These are phyloP conservation scores for Idaea dimidiata DNA, from an alignment of 2,888 invertebrate species.

Conservation along the genomic window DNA sequence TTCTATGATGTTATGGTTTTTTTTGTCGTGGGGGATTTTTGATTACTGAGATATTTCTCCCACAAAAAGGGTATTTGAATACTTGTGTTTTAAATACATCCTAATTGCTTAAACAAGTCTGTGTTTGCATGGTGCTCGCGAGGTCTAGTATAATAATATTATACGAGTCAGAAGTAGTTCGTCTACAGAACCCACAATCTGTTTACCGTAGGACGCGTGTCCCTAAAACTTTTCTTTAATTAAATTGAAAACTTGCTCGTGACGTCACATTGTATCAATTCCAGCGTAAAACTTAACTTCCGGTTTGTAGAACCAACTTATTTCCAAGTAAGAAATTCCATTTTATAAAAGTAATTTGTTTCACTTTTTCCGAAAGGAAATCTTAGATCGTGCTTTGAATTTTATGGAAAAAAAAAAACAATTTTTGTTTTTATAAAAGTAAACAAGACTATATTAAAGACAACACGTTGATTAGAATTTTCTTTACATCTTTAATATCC, in stretches of 20 bases:
- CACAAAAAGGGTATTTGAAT: no score
- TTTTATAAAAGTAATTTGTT: constrained; percentile 5
- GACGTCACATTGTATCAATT: constrained; percentile 51
- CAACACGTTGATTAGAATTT: no score
- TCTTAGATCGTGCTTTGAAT: constrained; percentile 3
- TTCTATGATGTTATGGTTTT: no score
- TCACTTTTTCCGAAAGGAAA: constrained; percentile 11
- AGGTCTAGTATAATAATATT: no score
- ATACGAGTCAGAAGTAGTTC: constrained; percentile 32
- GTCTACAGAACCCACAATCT: constrained; percentile 35
- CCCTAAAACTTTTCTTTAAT: constrained; percentile 69
- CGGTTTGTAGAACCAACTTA: constrained; percentile 11
- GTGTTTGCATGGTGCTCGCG: no score
- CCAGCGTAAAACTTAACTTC: constrained; percentile 39
- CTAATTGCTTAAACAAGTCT: no score
- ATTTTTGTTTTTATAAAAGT: constrained; percentile 2
- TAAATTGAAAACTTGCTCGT: constrained; percentile 68
- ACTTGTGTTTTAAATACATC: no score
- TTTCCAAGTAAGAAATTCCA: constrained; percentile 5
- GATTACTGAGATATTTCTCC: no score
- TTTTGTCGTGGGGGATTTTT: no score
- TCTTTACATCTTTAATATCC: no score
- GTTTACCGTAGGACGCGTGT: constrained; percentile 53
- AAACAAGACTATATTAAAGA: background rate
- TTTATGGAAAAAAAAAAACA: background rate